Conservation (phyloP, 2,797 vertebrate species). For the Oreochromis mossambicus region DNA sequence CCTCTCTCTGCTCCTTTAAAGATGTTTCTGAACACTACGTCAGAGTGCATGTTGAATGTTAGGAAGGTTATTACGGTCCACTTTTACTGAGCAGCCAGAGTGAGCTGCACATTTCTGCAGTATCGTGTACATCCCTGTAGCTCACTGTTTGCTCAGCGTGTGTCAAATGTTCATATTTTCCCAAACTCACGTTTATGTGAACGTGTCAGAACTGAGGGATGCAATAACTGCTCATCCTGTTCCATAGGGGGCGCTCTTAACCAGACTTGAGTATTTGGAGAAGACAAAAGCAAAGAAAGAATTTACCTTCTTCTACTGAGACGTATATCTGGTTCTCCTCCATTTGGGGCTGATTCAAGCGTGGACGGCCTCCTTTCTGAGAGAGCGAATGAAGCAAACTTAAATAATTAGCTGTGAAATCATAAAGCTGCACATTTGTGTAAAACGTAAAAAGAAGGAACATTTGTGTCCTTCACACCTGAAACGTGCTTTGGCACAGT, state of each 20-base stretch:
- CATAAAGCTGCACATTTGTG: accelerated
- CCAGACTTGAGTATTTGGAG: not conserved
- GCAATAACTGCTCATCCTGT: not conserved
- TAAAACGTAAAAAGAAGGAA: not conserved
- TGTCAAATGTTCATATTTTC: accelerated
- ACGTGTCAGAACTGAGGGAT: not conserved
- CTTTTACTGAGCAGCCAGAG: not conserved
- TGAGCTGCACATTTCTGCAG: not conserved
- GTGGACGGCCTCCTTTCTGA: slow-evolving; percentile 26
- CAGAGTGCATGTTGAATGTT: not conserved
- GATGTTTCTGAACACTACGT: not conserved
- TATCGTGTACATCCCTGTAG: not conserved
- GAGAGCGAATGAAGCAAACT: not conserved
- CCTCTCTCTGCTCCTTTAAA: not conserved
- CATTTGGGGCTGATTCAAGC: slow-evolving; percentile 71
- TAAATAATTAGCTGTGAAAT: not conserved
- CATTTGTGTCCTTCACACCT: slow-evolving; percentile 62
- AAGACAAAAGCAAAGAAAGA: not conserved
- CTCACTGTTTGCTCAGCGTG: accelerated
- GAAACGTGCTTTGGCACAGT: slow-evolving; percentile 82
- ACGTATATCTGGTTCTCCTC: slow-evolving; percentile 89
- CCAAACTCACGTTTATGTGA: not conserved
- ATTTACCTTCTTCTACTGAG: slow-evolving; percentile 81
- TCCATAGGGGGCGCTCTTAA: not conserved
- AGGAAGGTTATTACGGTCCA: not conserved